phyloP scores from a whole-genome alignment of 2,113 vertebrate species.

The Scytalopus superciliaris region DNA sequence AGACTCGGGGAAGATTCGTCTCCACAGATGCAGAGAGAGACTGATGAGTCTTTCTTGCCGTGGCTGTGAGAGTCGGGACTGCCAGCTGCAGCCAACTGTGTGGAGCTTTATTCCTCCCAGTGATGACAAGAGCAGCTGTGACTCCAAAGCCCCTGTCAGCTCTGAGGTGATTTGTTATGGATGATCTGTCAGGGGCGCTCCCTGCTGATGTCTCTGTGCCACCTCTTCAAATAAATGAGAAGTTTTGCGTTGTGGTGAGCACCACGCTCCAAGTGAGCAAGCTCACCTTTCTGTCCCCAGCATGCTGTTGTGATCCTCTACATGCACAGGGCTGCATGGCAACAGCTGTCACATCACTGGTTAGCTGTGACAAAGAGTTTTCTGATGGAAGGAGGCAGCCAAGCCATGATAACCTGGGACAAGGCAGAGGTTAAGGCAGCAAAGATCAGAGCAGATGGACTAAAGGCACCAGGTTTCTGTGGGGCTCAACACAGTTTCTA shows the following conservation, averaged over 20 bases:
- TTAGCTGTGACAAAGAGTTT: neutral
- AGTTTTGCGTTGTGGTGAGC: neutral
- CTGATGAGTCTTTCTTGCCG: neutral
- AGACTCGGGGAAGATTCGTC: neutral
- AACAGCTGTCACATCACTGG: neutral
- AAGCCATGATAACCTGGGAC: neutral
- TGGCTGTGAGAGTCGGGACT: neutral
- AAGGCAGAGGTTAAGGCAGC: neutral
- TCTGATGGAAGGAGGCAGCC: neutral
- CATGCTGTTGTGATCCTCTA: neutral
- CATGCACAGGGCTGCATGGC: accelerated
- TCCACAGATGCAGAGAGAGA: neutral
- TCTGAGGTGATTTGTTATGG: neutral
- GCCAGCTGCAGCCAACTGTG: neutral
- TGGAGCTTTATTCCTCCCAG: neutral
- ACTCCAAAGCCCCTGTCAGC: neutral
- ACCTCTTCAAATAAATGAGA: neutral
- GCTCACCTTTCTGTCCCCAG: neutral
- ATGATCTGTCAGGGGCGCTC: neutral
- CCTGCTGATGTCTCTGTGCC: neutral
- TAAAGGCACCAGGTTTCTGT: neutral
- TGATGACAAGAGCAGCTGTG: neutral
- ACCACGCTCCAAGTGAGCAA: accelerated
- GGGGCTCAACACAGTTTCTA: neutral
- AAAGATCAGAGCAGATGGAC: neutral